phyloP scores from a whole-genome alignment of 1,140 invertebrate genomes.

The Trichonephila inaurata region DNA sequence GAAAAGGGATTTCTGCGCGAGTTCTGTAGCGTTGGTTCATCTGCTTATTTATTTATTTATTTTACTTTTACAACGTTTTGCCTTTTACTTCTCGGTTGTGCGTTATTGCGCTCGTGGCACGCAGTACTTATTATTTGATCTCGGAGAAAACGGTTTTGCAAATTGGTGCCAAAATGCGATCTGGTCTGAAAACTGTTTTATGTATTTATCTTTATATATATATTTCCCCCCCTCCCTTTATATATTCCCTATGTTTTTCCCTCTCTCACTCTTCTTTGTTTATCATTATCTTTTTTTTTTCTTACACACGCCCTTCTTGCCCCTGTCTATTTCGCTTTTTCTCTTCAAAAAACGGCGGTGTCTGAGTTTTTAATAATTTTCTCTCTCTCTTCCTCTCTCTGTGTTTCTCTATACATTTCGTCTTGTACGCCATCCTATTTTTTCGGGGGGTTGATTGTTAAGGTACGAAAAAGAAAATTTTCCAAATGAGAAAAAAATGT shows the following conservation, averaged over 20 bases:
- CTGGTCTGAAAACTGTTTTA: constrained; percentile 44
- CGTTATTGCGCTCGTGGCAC: constrained; percentile 33
- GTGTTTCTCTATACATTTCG: not conserved
- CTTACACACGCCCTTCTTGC: not conserved
- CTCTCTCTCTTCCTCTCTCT: not conserved
- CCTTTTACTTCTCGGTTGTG: not conserved
- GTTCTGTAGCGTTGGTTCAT: constrained; percentile 40
- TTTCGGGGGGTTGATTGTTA: not conserved
- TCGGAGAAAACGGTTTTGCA: constrained; percentile 39
- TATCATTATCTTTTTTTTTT: not conserved
- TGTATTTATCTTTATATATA: constrained; percentile 42
- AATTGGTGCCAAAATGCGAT: constrained; percentile 50
- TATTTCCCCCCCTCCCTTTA: not conserved
- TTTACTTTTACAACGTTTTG: constrained; percentile 30
- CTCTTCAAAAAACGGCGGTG: constrained; percentile 19
- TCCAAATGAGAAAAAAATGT: not conserved
- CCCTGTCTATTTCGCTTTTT: not conserved
- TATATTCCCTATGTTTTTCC: not conserved
- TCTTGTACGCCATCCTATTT: too few species aligned
- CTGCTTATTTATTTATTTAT: constrained; percentile 41
- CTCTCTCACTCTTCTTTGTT: not conserved
- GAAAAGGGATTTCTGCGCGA: constrained; percentile 42
- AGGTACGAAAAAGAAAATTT: not conserved
- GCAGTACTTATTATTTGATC: constrained; percentile 51
- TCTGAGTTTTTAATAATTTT: constrained; percentile 58